A percentile compares a stretch with the other conserved stretches of the same genome.
phyloP scores from a whole-genome alignment of 1,140 invertebrate genomes.

The Eubasilissa regina region DNA sequence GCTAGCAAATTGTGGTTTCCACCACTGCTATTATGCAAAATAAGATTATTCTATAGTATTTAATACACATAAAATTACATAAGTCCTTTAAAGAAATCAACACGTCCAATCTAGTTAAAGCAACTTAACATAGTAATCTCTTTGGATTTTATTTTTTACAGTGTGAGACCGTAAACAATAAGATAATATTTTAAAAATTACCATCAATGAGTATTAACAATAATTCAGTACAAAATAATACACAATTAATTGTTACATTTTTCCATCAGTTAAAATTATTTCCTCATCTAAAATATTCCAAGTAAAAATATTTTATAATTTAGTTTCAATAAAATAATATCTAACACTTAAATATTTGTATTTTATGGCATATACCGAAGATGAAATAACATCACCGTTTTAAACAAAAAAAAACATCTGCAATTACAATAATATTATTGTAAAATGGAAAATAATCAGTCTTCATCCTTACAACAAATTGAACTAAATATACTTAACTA shows the following conservation, averaged over 20 bases:
- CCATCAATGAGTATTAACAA: conserved; percentile 1
- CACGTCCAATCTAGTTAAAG: conserved; percentile 39
- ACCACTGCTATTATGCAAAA: conserved; percentile 14
- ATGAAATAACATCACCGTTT: background rate
- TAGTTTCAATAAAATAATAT: no score
- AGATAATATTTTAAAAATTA: background rate
- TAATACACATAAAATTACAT: conserved; percentile 12
- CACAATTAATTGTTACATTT: no score
- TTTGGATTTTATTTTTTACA: conserved; percentile 12
- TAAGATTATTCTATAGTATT: conserved; percentile 13
- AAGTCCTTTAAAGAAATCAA: background rate
- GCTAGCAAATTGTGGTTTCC: background rate
- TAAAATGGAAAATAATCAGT: conserved; percentile 35
- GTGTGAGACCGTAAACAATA: no score
- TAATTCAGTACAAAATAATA: no score
- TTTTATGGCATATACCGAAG: background rate
- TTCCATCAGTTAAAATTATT: no score
- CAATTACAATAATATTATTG: background rate
- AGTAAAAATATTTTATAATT: no score
- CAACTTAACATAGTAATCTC: conserved; percentile 34
- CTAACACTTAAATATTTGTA: no score
- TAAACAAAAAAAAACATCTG: background rate
- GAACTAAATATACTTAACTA: conserved; percentile 36
- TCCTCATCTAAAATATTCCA: no score
- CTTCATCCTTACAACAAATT: conserved; percentile 37